Evolutionary conservation across 2,888 invertebrate genomes (phyloP), one percentile per base, ranked within the genome.

Genomic region (Malachius bipustulatus): DNA sequence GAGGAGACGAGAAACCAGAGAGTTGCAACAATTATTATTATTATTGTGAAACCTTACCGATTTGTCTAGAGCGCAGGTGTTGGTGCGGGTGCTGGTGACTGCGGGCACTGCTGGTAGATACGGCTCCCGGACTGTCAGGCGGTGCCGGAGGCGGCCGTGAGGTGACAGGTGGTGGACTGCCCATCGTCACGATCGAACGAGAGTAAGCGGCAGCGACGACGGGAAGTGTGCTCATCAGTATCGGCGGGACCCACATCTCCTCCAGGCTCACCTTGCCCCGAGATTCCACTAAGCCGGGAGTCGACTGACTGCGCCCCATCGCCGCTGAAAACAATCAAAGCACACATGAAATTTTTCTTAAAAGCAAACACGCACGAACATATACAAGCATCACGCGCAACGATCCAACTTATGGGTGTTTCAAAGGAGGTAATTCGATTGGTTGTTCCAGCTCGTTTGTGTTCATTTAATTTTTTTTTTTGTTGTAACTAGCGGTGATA

Each of bases 281-380:
- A 38, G 91, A 89, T 66, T 96, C 94, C 51, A 96, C 83, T 51
- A 94, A 71, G 30, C 93, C 94, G 9, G 96, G 94, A 40, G 96
- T 93, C 52, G 94, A 94, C 60, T 88, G 88, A 63, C 93, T 90
- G 56, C 94, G 77, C 53, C 91, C 88, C 82, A 93, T 82, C 51
- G 90, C 88, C 67, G 87, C 90, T 89, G 69, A 47, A 58, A 63
- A 51, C n/a, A n/a, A n/a, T n/a, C n/a, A n/a, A n/a, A n/a, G n/a
- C n/a, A n/a, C n/a, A n/a, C n/a, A n/a, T n/a, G n/a, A n/a, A n/a
- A n/a, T n/a, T n/a, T n/a, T n/a, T n/a, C n/a, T n/a, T n/a, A n/a
- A n/a, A n/a, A n/a, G n/a, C n/a, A n/a, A n/a, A n/a, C n/a, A n/a
- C n/a, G n/a, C n/a, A n/a, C n/a, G n/a, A n/a, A n/a, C n/a, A n/a